phyloP scores from a whole-genome alignment of 2,113 vertebrate species.

The Spermophilus dauricus region DNA sequence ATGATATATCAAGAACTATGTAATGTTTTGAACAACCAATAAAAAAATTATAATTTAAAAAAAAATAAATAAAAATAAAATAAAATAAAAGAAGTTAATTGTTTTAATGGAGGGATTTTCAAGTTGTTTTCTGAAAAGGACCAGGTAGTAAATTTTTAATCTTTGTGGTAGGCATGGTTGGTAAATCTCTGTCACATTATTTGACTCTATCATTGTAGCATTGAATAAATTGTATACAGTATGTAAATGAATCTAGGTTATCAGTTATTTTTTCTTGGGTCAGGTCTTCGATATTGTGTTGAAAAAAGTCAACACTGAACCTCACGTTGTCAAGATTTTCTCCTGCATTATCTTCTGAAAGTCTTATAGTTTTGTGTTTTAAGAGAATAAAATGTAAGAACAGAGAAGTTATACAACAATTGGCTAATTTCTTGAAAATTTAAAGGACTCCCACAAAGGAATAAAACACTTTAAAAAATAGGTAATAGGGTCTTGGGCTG shows the following conservation, averaged over 20 bases:
- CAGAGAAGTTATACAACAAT: neutral
- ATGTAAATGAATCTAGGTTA: neutral
- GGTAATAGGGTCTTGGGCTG: neutral
- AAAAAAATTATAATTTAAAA: too few species aligned
- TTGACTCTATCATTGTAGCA: neutral
- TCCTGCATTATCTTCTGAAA: too few species aligned
- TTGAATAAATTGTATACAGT: neutral
- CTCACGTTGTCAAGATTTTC: too few species aligned
- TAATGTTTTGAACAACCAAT: too few species aligned
- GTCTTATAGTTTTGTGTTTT: too few species aligned
- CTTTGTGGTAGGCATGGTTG: neutral
- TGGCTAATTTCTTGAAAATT: neutral
- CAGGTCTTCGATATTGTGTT: neutral
- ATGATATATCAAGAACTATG: too few species aligned
- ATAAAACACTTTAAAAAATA: too few species aligned
- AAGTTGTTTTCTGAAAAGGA: neutral
- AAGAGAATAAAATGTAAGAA: slow-evolving; percentile 26
- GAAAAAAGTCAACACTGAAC: neutral
- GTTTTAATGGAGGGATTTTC: neutral
- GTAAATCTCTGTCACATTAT: neutral
- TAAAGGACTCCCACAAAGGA: neutral
- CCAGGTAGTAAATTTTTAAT: neutral
- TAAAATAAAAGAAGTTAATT: slow-evolving; percentile 40
- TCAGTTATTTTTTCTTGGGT: neutral
- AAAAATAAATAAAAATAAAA: too few species aligned